Percentiles rank a stretch among this genome's conserved stretches.
Conservation (phyloP, 2,797 vertebrate genomes). For the Microcaecilia unicolor region DNA sequence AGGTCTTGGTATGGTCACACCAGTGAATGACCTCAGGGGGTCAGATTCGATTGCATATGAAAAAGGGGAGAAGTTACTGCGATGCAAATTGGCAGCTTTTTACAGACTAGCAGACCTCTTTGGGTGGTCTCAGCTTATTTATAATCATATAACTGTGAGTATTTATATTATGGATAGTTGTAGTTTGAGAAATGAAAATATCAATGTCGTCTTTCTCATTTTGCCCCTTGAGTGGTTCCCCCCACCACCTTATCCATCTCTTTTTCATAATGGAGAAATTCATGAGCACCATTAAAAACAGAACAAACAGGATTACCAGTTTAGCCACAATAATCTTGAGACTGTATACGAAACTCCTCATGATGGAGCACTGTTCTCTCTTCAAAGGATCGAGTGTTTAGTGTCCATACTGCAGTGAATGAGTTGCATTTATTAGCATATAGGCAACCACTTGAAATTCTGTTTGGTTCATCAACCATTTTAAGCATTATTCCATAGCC, state of each 20-base stretch:
- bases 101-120: conserved; percentile 90
- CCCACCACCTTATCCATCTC: not conserved
- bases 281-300: conserved; percentile 6
- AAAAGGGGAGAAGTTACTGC: conserved; percentile 88
- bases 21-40: conserved; percentile 91
- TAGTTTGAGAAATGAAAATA: too few relatives aligned
- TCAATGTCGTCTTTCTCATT: conserved; percentile 1
- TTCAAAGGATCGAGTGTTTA: conserved; percentile 1
- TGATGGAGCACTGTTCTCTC: not conserved
- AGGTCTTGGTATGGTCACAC: conserved; percentile 98
- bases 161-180: conserved; percentile 4
- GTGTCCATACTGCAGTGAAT: conserved; percentile 6
- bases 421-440: not conserved
- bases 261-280: conserved; percentile 8
- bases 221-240: too few relatives aligned
- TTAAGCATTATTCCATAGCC: too few relatives aligned
- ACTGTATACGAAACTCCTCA: not conserved
- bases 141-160: conserved; percentile 96
- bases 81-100: conserved; percentile 91
- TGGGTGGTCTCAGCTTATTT: conserved; percentile 96
- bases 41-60: conserved; percentile 96
- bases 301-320: conserved; percentile 3
- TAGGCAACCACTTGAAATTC: not conserved
- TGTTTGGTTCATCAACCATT: too few relatives aligned
- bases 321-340: conserved; percentile 8